Conservation (phyloP, 2,113 vertebrate species). For the Vimba vimba region DNA sequence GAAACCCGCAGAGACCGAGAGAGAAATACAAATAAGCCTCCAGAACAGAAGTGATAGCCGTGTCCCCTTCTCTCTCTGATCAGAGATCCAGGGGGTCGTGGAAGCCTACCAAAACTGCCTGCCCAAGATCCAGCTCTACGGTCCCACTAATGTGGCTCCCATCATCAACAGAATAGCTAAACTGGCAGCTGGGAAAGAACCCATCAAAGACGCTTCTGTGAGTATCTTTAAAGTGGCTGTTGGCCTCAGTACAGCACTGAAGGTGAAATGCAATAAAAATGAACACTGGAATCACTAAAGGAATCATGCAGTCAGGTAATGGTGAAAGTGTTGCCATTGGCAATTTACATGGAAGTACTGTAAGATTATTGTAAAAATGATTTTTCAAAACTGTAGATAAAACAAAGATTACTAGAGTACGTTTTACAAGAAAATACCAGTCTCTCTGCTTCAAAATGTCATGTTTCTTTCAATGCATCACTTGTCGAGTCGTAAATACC, state of each 20-base stretch:
- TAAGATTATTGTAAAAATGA: too few relatives aligned
- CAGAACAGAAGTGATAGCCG: conserved; percentile 19
- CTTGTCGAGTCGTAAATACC: too few relatives aligned
- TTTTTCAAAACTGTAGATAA: too few relatives aligned
- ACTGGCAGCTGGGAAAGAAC: conserved; percentile 82
- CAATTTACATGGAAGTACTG: too few relatives aligned
- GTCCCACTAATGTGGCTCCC: conserved; percentile 94
- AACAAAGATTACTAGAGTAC: too few relatives aligned
- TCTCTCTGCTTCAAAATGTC: too few relatives aligned
- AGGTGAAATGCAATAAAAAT: neutral
- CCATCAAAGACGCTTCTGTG: conserved; percentile 89
- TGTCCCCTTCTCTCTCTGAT: conserved; percentile 56
- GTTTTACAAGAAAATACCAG: too few relatives aligned
- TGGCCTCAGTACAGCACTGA: neutral
- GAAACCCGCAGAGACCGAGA: neutral
- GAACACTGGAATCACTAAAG: neutral
- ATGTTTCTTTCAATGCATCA: too few relatives aligned
- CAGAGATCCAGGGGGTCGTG: conserved; percentile 93
- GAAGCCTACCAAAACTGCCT: conserved; percentile 96
- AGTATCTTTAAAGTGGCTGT: conserved; percentile 56
- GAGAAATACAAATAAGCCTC: conserved; percentile 10
- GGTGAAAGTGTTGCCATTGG: neutral
- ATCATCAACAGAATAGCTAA: conserved; percentile 92
- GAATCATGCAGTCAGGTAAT: neutral
- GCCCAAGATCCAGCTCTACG: conserved; percentile 93